Evolutionary conservation across 1,140 invertebrate species (phyloP).

Genomic region (Drosophila repletoides): DNA sequence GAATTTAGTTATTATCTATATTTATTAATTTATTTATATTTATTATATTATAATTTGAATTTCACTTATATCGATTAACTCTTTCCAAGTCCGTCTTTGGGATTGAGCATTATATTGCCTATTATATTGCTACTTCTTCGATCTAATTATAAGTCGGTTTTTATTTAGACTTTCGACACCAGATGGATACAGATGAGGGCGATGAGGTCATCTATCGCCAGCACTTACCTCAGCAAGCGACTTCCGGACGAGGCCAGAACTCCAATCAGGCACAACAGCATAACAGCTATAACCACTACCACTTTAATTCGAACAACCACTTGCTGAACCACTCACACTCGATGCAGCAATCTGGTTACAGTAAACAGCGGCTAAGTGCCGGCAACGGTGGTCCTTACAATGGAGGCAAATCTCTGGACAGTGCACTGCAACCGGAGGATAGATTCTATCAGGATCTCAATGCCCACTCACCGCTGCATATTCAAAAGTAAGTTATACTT

Average conservation of each 20-base stretch:
- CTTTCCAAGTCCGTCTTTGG: no score
- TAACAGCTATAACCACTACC: constrained; percentile 72
- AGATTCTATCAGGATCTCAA: constrained; percentile 72
- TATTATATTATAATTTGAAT: no score
- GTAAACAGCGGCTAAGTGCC: constrained; percentile 66
- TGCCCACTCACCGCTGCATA: constrained; percentile 67
- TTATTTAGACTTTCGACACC: constrained; percentile 66
- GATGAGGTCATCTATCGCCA: constrained; percentile 75
- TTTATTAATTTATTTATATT: no score
- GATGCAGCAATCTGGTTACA: constrained; percentile 76
- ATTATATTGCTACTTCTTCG: no score
- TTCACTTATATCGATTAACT: no score
- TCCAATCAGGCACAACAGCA: constrained; percentile 40
- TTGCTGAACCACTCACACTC: constrained; percentile 77
- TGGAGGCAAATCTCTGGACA: constrained; percentile 75
- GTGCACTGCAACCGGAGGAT: constrained; percentile 70
- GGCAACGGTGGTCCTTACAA: constrained; percentile 62
- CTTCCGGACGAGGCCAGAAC: constrained; percentile 39
- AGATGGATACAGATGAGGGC: constrained; percentile 76
- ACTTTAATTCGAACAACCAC: constrained; percentile 78
- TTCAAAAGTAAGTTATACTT: constrained; percentile 67
- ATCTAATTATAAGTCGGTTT: no score
- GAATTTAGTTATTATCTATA: no score
- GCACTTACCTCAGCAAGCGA: constrained; percentile 29
- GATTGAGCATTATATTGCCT: no score